These are phyloP conservation scores for Eupithecia subumbrata DNA, from an alignment of 2,888 invertebrate species.

Conservation along the genomic window DNA sequence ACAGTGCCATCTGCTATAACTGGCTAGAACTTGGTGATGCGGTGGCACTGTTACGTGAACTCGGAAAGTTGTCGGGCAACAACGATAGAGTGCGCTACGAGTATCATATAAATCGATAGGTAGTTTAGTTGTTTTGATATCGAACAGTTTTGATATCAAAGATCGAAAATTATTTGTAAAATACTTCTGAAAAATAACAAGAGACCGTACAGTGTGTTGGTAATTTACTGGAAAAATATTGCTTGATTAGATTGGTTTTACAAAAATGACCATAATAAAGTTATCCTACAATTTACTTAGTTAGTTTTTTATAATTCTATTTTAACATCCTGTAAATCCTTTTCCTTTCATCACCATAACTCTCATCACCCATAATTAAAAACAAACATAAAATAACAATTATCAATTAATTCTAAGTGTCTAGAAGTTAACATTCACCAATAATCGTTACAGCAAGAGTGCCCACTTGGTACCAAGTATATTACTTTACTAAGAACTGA, in stretches of 20 bases:
- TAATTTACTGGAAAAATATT: neutral
- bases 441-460: neutral
- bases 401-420: neutral
- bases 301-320: neutral
- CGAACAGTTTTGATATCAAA: neutral
- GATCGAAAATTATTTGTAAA: neutral
- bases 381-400: neutral
- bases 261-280: neutral
- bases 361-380: neutral
- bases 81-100: slow-evolving; percentile 48
- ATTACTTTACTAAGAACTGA: no score
- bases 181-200: neutral
- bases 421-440: neutral
- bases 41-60: slow-evolving; percentile 10
- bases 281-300: neutral
- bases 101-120: slow-evolving; percentile 33
- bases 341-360: neutral
- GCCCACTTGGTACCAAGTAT: neutral
- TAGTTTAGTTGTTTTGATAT: slow-evolving; percentile 1
- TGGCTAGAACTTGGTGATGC: slow-evolving; percentile 37
- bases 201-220: neutral
- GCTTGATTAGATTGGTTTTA: neutral
- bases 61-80: slow-evolving; percentile 20
- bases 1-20: slow-evolving; percentile 53
- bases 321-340: neutral